Conservation (phyloP, 1,140 invertebrate genomes). For the Euura saliciscinereae region DNA sequence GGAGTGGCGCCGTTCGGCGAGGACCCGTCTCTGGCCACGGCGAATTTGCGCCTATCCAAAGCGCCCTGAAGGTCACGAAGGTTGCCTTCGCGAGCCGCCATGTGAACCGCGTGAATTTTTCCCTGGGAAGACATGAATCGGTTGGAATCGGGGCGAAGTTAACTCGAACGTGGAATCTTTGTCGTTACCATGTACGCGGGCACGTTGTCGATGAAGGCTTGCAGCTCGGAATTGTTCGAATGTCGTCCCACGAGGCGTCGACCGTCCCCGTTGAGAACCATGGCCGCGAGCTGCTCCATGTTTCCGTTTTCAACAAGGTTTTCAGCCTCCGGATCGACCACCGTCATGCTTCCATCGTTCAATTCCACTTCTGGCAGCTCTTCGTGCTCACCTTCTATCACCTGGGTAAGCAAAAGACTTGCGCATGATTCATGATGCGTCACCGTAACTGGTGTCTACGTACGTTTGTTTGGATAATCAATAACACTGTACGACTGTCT, state of each 20-base stretch:
- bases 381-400: conserved; percentile 44
- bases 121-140: conserved; percentile 63
- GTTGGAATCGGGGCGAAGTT: not conserved
- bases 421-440: conserved; percentile 4
- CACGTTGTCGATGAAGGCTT: conserved; percentile 88
- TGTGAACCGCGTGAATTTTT: conserved; percentile 87
- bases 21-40: conserved; percentile 79
- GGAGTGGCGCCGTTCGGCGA: conserved; percentile 88
- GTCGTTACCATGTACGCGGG: conserved; percentile 82
- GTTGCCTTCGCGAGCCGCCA: conserved; percentile 85
- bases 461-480: not conserved
- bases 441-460: not conserved
- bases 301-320: conserved; percentile 76
- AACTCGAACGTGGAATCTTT: not conserved
- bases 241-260: conserved; percentile 75
- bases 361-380: conserved; percentile 42
- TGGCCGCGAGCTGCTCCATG: conserved; percentile 86
- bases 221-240: conserved; percentile 80
- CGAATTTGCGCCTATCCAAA: conserved; percentile 89
- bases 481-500: not conserved
- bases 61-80: conserved; percentile 83
- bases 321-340: conserved; percentile 63
- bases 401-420: conserved; percentile 30
- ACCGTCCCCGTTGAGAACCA: conserved; percentile 87
- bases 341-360: conserved; percentile 40